A percentile compares a stretch with the other conserved stretches of the same genome.
Evolutionary conservation across 2,888 invertebrate species (phyloP).

Genomic region (Diarsia dahlii): DNA sequence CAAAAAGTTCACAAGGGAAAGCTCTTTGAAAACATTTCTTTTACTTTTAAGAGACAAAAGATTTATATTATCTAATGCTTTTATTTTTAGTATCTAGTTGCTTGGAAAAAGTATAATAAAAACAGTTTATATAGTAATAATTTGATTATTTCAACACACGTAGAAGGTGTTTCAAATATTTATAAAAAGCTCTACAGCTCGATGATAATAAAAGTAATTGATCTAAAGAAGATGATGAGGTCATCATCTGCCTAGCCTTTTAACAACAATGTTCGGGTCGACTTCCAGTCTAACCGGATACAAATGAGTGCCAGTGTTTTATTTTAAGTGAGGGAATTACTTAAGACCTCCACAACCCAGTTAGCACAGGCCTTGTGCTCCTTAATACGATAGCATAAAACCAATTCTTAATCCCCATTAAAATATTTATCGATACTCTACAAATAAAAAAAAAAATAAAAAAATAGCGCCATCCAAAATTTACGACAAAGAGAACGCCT

Average conservation of each 20-base stretch:
- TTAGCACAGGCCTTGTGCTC: background rate
- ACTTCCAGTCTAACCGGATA: too few species aligned
- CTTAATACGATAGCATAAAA: constrained; percentile 3
- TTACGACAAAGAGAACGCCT: constrained; percentile 60
- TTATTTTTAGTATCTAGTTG: background rate
- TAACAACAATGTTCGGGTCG: too few species aligned
- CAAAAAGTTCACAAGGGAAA: background rate
- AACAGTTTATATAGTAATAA: background rate
- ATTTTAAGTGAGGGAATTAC: too few species aligned
- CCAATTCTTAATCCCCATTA: constrained; percentile 1
- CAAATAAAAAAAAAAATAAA: constrained; percentile 44
- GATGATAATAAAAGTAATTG: too few species aligned
- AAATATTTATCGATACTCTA: constrained; percentile 30
- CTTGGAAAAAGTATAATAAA: background rate
- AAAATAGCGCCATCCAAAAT: constrained; percentile 54
- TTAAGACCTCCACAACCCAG: too few species aligned
- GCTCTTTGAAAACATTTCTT: background rate
- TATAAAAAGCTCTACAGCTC: too few species aligned
- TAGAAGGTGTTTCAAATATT: background rate
- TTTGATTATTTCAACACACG: background rate
- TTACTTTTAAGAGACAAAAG: background rate
- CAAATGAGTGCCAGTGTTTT: too few species aligned
- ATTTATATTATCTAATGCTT: background rate
- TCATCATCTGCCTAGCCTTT: too few species aligned
- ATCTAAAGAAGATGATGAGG: too few species aligned